A percentile compares a stretch with the other conserved stretches of the same genome.
These are phyloP conservation scores for Anhinga anhinga DNA, from an alignment of 2,113 vertebrate genomes.

Conservation along the genomic window DNA sequence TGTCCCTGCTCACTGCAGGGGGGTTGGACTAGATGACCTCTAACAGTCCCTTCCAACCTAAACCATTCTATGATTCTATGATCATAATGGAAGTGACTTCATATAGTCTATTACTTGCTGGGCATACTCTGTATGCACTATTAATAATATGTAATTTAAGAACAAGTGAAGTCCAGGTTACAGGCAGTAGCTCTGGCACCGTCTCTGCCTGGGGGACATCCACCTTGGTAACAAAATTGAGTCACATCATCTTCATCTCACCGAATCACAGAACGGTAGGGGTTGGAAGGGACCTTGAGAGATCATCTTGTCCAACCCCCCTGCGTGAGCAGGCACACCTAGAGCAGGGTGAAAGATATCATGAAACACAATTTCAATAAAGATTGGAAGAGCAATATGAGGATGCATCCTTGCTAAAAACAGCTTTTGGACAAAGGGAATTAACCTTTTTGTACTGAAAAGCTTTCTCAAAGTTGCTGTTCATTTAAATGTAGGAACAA, in stretches of 20 bases:
- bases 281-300: too few species aligned
- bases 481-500: background rate
- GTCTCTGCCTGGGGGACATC: fast-evolving
- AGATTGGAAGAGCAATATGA: background rate
- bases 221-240: background rate
- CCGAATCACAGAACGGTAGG: too few species aligned
- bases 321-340: too few species aligned
- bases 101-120: background rate
- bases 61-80: too few species aligned
- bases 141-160: fast-evolving
- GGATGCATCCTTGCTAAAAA: background rate
- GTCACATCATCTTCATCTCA: background rate
- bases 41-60: too few species aligned
- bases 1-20: too few species aligned
- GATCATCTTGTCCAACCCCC: too few species aligned
- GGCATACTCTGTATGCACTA: fast-evolving
- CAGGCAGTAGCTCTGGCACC: background rate
- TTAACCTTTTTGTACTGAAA: background rate
- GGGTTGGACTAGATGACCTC: too few species aligned
- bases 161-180: background rate
- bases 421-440: background rate
- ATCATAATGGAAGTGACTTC: background rate
- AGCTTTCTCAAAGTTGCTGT: background rate
- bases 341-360: too few species aligned
- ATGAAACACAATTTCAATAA: background rate